Percentiles rank a stretch among this genome's conserved stretches.
Conservation (phyloP, 2,797 vertebrate genomes). For the Vespertilio murinus region DNA sequence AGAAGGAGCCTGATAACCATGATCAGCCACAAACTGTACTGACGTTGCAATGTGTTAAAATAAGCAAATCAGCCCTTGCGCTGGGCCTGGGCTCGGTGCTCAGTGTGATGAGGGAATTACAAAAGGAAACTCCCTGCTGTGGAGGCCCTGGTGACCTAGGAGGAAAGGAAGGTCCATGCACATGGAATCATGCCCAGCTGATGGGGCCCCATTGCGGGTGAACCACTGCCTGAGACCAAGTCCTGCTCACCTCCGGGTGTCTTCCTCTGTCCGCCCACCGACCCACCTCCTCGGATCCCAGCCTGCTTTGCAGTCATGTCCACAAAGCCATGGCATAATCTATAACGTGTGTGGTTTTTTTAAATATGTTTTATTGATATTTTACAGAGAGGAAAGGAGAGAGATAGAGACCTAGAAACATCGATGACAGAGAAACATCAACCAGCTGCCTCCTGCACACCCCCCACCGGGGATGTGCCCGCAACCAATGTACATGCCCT, state of each 20-base stretch:
- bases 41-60: not conserved
- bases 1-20: not conserved
- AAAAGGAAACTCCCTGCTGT: not conserved
- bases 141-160: not conserved
- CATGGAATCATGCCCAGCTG: not conserved
- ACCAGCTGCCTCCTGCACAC: too few species aligned
- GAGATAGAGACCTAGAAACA: too few species aligned
- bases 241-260: too few species aligned
- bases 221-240: not conserved
- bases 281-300: not conserved
- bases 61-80: not conserved
- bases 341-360: too few species aligned
- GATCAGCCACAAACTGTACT: not conserved
- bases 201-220: too few species aligned
- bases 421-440: too few species aligned
- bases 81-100: fast-evolving
- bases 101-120: not conserved
- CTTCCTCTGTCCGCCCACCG: not conserved
- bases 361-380: too few species aligned
- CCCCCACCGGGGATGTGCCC: too few species aligned
- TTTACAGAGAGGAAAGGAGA: too few species aligned
- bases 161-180: not conserved
- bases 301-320: not conserved
- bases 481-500: too few species aligned
- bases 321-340: not conserved